Evolutionary conservation across 2,113 vertebrate species (phyloP).

Genomic region (Cavia porcellus): DNA sequence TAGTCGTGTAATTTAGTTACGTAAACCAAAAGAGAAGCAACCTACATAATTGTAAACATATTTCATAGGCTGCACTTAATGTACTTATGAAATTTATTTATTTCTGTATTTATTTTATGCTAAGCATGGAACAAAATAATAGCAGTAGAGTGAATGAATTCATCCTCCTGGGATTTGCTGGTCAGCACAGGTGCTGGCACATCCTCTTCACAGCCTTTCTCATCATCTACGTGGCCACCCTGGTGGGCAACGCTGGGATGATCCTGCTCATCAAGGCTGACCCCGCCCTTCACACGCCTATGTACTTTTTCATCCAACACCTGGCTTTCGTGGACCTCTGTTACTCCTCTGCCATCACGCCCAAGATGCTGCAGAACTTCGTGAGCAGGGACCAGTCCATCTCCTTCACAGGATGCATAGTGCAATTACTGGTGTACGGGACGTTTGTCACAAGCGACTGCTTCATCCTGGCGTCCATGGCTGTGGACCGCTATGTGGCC

Average conservation of each 20-base stretch:
- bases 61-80: background rate
- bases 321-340: conserved; percentile 81
- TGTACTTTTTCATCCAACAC: conserved; percentile 81
- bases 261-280: conserved; percentile 73
- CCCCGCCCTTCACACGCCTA: conserved; percentile 69
- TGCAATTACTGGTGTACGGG: conserved; percentile 70
- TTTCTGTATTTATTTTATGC: background rate
- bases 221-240: conserved; percentile 11
- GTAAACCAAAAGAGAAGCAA: background rate
- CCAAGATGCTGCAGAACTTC: conserved; percentile 78
- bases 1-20: background rate
- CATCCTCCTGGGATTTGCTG: conserved; percentile 75
- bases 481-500: conserved; percentile 76
- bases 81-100: background rate
- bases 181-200: conserved; percentile 7
- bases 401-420: conserved; percentile 70
- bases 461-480: conserved; percentile 79
- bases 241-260: conserved; percentile 73
- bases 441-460: conserved; percentile 61
- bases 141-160: conserved; percentile 63
- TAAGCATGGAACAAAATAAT: conserved; percentile 67
- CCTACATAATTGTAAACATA: background rate
- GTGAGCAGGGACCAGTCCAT: conserved; percentile 21
- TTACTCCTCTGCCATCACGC: conserved; percentile 76
- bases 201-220: conserved; percentile 75